A percentile compares a stretch with the other conserved stretches of the same genome.
Conservation (phyloP, 2,888 invertebrate species). For the Argyresthia albistria region DNA sequence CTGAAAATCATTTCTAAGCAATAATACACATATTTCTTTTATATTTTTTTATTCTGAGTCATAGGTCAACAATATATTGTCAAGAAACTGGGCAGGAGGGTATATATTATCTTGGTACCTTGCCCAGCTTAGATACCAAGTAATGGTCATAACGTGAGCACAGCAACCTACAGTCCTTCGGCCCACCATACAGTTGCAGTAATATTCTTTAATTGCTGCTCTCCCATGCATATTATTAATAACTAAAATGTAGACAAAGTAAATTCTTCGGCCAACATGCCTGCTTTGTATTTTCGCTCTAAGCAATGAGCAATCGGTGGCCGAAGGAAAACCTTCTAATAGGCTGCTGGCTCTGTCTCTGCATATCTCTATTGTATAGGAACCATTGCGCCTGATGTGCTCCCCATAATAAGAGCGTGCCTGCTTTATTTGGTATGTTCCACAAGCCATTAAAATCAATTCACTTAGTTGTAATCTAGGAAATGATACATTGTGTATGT, state of each 20-base stretch:
- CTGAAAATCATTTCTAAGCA: too few species aligned
- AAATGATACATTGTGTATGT: not conserved
- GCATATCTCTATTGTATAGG: not conserved
- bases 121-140: slow-evolving; percentile 7
- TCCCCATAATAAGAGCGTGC: slow-evolving; percentile 2
- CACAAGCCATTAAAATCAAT: not conserved
- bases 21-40: too few species aligned
- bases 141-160: slow-evolving; percentile 6
- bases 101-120: not conserved
- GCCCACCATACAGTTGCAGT: slow-evolving; percentile 5
- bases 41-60: too few species aligned
- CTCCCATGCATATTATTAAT: not conserved
- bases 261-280: not conserved
- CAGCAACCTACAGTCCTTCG: slow-evolving; percentile 6
- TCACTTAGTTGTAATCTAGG: not conserved
- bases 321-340: too few species aligned
- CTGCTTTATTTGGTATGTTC: slow-evolving; percentile 2
- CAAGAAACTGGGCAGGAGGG: too few species aligned
- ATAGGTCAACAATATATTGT: too few species aligned
- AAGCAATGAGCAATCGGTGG: not conserved
- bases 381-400: slow-evolving; percentile 2
- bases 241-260: not conserved
- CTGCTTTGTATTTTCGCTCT: not conserved
- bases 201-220: slow-evolving; percentile 5
- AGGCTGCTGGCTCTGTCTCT: not conserved